Conservation (phyloP, 2,113 vertebrate species). For the Dasyornis broadbenti region DNA sequence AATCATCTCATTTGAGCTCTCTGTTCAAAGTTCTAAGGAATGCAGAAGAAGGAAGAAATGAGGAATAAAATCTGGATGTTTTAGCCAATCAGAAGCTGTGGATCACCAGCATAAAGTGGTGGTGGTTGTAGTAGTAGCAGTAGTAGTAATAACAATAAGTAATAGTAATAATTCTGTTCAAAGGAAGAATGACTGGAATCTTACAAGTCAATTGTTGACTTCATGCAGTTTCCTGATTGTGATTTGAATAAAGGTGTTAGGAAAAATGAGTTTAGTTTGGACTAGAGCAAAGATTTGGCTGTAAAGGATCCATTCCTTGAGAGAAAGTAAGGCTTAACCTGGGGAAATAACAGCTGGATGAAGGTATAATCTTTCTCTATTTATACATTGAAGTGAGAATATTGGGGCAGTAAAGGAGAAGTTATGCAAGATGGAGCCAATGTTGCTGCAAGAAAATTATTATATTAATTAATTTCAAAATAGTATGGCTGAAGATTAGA, state of each 20-base stretch:
- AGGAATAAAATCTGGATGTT: rapidly evolving
- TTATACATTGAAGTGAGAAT: not conserved
- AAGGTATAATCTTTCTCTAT: not conserved
- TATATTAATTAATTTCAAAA: not conserved
- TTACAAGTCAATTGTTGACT: not conserved
- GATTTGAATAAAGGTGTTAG: not conserved
- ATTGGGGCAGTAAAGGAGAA: not conserved
- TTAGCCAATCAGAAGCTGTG: not conserved
- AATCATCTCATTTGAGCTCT: not conserved
- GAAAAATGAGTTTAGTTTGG: not conserved
- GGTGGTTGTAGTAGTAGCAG: rapidly evolving
- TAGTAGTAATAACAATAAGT: too few species aligned
- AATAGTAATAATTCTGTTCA: not conserved
- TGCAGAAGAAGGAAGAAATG: not conserved
- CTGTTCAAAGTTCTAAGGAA: not conserved
- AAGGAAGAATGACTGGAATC: not conserved
- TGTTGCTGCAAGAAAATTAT: not conserved
- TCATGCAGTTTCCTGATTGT: not conserved
- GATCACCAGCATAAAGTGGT: rapidly evolving
- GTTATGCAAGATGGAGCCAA: not conserved
- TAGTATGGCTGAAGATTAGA: not conserved
- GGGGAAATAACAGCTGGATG: not conserved
- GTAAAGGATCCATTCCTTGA: not conserved
- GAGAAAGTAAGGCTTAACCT: not conserved
- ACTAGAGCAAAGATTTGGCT: not conserved